Evolutionary conservation across 2,113 vertebrate genomes (phyloP), one percentile per base, ranked within the genome.

Genomic region (Centrocercus urophasianus): DNA sequence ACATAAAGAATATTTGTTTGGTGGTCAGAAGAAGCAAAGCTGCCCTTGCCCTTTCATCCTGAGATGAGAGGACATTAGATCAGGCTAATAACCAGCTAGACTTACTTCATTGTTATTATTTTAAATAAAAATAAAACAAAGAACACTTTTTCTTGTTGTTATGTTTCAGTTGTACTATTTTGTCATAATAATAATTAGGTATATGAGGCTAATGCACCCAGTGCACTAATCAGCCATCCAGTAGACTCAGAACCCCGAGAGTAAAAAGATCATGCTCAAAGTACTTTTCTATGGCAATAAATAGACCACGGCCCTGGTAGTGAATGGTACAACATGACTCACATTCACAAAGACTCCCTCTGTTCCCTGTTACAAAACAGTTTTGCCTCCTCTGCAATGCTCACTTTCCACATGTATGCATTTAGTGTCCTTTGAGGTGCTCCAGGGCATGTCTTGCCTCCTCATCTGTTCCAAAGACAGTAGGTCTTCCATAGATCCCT

Each of bases 41-140:
- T 91, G 76, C 61, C 85, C 82, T 91, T 95, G 71, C 45, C 67
- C 56, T 97, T 97, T 95, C 85, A 93, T 94, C 92, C 86, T 47
- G 52, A 94, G 88, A 93, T 95, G 65, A 92, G 93, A 96, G 91
- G 93, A 64, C 78, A 93, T 83, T 71, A 81, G 69, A 91, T 88
- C 64, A 74, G n/a, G 60, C 38, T 57, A 82, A 80, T 60, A 89
- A 80, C 17, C 34, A 43, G 50, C 45, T 60, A 77, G 67, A 34
- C 20, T 83, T 27, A 40, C 28, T 40, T 64, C 38, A 20, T 36
- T 61, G 47, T 69, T 57, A 57, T 64, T 57, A 57, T 64, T 28
- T 64, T 48, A 27, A 50, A 69, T 28, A 63, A 63, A 63, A 63
- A 57, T 57, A 59, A 59, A 40, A 40, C 25, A 40, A 50, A 75